Base-by-base conservation (phyloP, 2,888 invertebrate species). In the Apamea anceps region DNA sequence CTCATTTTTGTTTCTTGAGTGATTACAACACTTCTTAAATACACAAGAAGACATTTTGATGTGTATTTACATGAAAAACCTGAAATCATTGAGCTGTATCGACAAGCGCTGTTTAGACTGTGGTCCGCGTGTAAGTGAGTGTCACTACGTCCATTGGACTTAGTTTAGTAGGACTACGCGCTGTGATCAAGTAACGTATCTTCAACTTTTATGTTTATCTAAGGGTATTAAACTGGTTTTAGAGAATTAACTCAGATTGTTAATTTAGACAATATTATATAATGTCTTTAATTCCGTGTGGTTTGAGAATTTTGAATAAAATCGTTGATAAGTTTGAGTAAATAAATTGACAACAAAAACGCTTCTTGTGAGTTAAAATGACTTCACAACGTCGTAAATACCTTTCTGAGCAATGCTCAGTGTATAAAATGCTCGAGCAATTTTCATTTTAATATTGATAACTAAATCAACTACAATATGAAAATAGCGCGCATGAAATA, bases 301-400 rank as follows among this genome's bases (percentile, higher is more conserved):
- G 13, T 77, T 37, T 15, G 37, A 32, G n/a, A 37, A 57, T 25
- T 28, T 15, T 45, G 8, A 42, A 21, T 62, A 66, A 60, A 45
- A 66, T 54, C 1, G 13, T 60, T 66, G 32, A 6, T 54, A 60
- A 28, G 2, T 65, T 62, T 51, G 28, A 42, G 28, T 72, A 81
- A 54, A 76, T 37, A 63, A n/a, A 54, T 81, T 81, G 45, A 65
- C 63, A 82, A 57, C 45, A 57, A 82, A 73, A 74, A 48, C 32
- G 48, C 13, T 70, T 48, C n/a, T 2, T 25, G 18, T 54, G 25
- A 3, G 21, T 42, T 62, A 62, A 32, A 48, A 71, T 71, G 32
- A 77, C 21, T 4, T 78, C 57, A 54, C 54, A 37, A 51, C 21
- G 10, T 57, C 15, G 25, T 15, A 51, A 51, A 48, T 12, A 71